Percentiles rank a stretch among this genome's conserved stretches.
Conservation (phyloP, 2,113 vertebrate species). For the Egretta garzetta region DNA sequence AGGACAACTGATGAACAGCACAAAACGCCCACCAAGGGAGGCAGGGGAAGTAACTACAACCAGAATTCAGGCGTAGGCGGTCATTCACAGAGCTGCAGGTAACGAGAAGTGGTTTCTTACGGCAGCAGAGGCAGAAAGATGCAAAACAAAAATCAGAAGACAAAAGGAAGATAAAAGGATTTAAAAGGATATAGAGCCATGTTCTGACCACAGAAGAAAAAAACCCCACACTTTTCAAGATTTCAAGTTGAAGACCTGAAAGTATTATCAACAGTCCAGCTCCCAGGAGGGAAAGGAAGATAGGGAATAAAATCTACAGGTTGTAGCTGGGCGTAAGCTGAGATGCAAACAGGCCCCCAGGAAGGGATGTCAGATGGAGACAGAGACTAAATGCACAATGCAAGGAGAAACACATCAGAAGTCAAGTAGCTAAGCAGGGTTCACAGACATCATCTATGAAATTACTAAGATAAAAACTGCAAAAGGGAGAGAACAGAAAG, state of each 20-base stretch:
- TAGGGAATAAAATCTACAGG: background rate
- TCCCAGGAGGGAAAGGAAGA: background rate
- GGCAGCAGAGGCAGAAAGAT: background rate
- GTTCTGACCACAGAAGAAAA: background rate
- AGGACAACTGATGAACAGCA: background rate
- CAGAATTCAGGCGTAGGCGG: rapidly evolving
- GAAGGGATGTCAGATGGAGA: background rate
- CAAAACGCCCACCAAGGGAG: rapidly evolving
- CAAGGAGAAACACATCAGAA: background rate
- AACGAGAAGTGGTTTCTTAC: background rate
- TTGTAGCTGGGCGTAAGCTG: background rate
- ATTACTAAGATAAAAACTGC: background rate
- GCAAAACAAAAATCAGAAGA: background rate
- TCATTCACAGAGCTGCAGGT: background rate
- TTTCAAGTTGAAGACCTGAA: background rate
- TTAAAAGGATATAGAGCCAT: background rate
- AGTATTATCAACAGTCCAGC: background rate
- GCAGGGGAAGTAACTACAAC: background rate
- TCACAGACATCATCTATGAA: background rate
- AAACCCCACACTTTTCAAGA: background rate
- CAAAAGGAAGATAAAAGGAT: background rate
- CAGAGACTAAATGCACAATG: background rate
- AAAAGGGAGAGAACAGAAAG: background rate
- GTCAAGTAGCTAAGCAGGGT: background rate
- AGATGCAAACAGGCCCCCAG: background rate